Evolutionary conservation across 2,797 vertebrate species (phyloP).

Genomic region (Tolypeutes matacus): DNA sequence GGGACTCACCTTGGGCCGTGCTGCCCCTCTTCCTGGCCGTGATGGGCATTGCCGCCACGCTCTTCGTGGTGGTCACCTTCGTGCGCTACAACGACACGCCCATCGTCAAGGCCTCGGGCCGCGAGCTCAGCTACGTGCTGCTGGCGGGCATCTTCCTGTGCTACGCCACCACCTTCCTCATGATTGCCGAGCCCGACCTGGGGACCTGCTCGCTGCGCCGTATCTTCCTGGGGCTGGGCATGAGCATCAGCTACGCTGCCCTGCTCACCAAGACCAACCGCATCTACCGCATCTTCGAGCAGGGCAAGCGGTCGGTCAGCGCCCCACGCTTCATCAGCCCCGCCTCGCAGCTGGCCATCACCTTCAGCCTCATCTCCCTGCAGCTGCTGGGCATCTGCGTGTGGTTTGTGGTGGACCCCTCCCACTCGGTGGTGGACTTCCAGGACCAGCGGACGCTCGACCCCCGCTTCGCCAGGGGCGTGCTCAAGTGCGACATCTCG

Average conservation of each 20-base stretch:
- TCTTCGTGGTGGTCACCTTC: slow-evolving; percentile 95
- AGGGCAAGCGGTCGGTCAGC: slow-evolving; percentile 97
- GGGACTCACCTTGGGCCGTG: slow-evolving; percentile 96
- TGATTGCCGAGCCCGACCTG: slow-evolving; percentile 95
- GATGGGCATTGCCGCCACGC: slow-evolving; percentile 94
- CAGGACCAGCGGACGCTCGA: slow-evolving; percentile 96
- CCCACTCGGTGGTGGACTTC: slow-evolving; percentile 96
- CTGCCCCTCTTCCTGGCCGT: slow-evolving; percentile 95
- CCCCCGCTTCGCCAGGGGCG: slow-evolving; percentile 93
- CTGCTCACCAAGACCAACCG: slow-evolving; percentile 98
- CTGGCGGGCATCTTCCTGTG: slow-evolving; percentile 97
- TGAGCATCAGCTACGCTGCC: slow-evolving; percentile 98
- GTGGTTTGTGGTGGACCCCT: slow-evolving; percentile 97
- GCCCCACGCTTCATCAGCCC: slow-evolving; percentile 97
- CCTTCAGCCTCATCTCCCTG: slow-evolving; percentile 97
- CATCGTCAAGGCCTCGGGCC: slow-evolving; percentile 96
- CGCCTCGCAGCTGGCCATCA: slow-evolving; percentile 96
- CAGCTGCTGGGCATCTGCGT: slow-evolving; percentile 97
- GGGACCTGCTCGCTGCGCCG: slow-evolving; percentile 95
- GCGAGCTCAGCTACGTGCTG: slow-evolving; percentile 97
- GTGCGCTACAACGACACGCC: slow-evolving; percentile 97
- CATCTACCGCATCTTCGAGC: slow-evolving; percentile 98
- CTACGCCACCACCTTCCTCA: slow-evolving; percentile 97
- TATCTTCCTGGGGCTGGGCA: slow-evolving; percentile 96
- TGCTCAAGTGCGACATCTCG: slow-evolving; percentile 98